Base-by-base conservation (phyloP, 1,140 invertebrate species). In the Meloidogyne floridensis region DNA sequence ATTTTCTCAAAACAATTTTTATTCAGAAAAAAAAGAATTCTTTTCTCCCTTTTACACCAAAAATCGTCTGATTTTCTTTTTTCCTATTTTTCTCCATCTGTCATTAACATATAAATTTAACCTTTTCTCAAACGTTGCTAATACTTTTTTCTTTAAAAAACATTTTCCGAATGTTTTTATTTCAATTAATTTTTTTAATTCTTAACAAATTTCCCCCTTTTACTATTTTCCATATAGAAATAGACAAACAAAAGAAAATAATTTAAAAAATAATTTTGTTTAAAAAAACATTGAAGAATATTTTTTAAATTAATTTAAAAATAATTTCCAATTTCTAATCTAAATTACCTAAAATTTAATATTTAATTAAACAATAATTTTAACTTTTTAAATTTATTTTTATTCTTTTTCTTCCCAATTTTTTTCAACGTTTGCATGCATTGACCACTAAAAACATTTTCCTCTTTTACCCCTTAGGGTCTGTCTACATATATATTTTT, bases 51-150 rank as follows among this genome's bases (percentile, higher is more conserved):
- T 73, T 73, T 73, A 47, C 72, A 47, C 18, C n/a, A 73, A 53
- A 73, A 73, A 47, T 73, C 72, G 51, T 73, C 72, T 47, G 51
- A 73, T 73, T 73, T 73, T 15, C 18, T 47, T 42, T 32, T 42
- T 47, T 32, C 32, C 4, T 47, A 47, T 47, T 42, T 73, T 73
- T 42, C n/a, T 73, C 13, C 15, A 42, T 47, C 6, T 42, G 47
- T 47, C 47, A 47, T 47, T 47, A 47, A 47, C 47, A 47, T 47
- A 32, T 32, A 47, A 47, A 15, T 73, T 47, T 73, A 73, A 47
- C 51, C 51, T 73, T 47, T 47, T 42, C 42, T 73, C 72, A 73
- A 73, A 73, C 42, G 7, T 47, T 47, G 51, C 51, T 43, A 73
- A 3, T 42, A 32, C 7, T 7, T 43, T 47, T 18, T 47, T 47